These are phyloP conservation scores for Isoperla grammatica DNA, from an alignment of 2,888 invertebrate species.

Conservation along the genomic window DNA sequence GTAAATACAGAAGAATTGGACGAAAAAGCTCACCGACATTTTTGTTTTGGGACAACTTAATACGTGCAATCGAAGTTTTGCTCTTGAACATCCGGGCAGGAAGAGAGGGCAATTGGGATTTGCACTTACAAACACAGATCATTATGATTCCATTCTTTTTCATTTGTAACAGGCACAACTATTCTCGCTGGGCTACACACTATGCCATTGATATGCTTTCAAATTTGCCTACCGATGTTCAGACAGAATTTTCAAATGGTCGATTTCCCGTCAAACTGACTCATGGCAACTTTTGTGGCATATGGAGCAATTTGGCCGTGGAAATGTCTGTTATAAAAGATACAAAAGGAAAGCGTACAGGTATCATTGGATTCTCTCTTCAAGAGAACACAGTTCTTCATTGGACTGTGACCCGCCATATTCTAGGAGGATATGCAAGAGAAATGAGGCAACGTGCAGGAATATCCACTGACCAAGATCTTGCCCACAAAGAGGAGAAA, in stretches of 20 bases:
- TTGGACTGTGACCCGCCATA: slow-evolving; percentile 6
- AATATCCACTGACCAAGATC: neutral
- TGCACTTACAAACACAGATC: neutral
- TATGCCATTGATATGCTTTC: slow-evolving; percentile 3
- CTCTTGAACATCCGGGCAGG: neutral
- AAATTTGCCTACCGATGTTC: neutral
- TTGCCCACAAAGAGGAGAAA: neutral
- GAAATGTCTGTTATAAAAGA: slow-evolving; percentile 8
- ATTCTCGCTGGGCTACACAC: slow-evolving; percentile 1
- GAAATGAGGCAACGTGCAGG: slow-evolving; percentile 5
- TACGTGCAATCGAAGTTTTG: neutral
- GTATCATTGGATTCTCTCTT: neutral
- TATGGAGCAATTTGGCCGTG: slow-evolving; percentile 5
- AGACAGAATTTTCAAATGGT: neutral
- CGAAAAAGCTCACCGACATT: neutral
- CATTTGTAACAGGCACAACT: neutral
- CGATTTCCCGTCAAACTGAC: neutral
- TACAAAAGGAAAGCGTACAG: neutral
- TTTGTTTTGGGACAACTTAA: neutral
- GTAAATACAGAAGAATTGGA: too few species aligned
- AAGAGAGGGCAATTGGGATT: slow-evolving; percentile 1
- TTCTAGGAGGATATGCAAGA: neutral
- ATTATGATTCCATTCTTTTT: slow-evolving; percentile 5
- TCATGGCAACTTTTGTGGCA: neutral
- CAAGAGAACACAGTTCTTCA: neutral